phyloP scores from a whole-genome alignment of 2,797 vertebrate species.

The Sus cebifrons region DNA sequence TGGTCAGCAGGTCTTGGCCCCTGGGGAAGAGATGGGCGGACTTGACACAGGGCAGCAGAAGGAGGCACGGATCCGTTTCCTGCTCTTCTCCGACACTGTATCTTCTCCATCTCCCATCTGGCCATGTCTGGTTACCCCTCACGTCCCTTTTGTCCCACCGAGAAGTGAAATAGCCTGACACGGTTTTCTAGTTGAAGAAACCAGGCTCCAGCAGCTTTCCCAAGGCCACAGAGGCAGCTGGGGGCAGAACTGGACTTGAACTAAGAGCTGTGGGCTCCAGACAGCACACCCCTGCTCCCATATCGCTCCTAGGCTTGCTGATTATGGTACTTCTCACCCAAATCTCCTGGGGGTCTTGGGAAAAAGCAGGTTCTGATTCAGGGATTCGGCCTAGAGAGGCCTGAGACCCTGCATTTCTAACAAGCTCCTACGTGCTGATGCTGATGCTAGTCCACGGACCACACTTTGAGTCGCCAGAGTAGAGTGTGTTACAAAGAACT shows the following conservation, averaged over 20 bases:
- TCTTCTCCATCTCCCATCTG: neutral
- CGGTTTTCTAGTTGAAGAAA: neutral
- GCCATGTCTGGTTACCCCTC: neutral
- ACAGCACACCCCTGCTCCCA: neutral
- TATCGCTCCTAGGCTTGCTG: neutral
- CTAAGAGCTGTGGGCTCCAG: neutral
- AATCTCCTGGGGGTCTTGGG: neutral
- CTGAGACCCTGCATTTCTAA: neutral
- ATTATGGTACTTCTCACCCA: neutral
- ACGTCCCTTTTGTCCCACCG: accelerated
- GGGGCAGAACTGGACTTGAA: neutral
- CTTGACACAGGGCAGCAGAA: neutral
- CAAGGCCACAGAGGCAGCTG: neutral
- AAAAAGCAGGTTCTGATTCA: neutral
- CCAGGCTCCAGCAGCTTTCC: neutral
- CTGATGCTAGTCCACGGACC: accelerated
- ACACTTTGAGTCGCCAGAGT: neutral
- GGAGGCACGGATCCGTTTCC: neutral
- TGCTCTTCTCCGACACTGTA: neutral
- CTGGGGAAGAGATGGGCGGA: neutral
- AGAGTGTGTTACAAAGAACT: neutral
- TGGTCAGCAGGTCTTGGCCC: neutral
- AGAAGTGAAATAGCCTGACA: neutral
- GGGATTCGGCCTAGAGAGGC: no score
- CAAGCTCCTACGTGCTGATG: neutral